Percentiles rank a stretch among this genome's conserved stretches.
Evolutionary conservation across 2,888 invertebrate species (phyloP).

Genomic region (Ophion obscuratus): DNA sequence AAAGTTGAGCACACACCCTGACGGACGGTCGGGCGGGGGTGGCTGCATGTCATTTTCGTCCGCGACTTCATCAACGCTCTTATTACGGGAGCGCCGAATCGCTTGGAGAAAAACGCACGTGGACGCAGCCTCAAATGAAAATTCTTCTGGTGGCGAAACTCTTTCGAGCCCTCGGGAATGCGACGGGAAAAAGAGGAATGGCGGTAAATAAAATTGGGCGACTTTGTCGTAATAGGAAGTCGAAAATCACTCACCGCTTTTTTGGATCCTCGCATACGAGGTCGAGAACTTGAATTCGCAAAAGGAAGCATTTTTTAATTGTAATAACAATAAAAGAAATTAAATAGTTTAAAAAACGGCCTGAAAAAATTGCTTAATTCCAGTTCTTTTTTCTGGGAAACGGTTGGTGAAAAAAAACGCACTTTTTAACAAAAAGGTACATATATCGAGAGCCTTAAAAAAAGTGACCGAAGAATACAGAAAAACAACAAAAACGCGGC

Average conservation of each 20-base stretch:
- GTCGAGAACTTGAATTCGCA: neutral
- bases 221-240: neutral
- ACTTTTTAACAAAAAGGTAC: too few relatives aligned
- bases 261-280: neutral
- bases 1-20: conserved; percentile 58
- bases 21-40: neutral
- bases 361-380: too few relatives aligned
- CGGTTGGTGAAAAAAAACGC: too few relatives aligned
- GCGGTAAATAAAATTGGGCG: neutral
- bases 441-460: too few relatives aligned
- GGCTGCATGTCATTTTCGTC: conserved; percentile 5
- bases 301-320: neutral
- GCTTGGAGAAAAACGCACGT: neutral
- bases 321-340: too few relatives aligned
- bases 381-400: too few relatives aligned
- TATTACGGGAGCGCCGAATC: neutral
- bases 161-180: neutral
- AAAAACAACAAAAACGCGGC: too few relatives aligned
- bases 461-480: too few relatives aligned
- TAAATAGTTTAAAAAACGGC: too few relatives aligned
- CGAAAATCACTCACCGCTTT: neutral
- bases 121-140: neutral
- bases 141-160: neutral
- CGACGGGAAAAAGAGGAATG: neutral
- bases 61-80: conserved; percentile 15